Conservation (phyloP, 2,888 invertebrate genomes). For the Plebejus melissa region DNA sequence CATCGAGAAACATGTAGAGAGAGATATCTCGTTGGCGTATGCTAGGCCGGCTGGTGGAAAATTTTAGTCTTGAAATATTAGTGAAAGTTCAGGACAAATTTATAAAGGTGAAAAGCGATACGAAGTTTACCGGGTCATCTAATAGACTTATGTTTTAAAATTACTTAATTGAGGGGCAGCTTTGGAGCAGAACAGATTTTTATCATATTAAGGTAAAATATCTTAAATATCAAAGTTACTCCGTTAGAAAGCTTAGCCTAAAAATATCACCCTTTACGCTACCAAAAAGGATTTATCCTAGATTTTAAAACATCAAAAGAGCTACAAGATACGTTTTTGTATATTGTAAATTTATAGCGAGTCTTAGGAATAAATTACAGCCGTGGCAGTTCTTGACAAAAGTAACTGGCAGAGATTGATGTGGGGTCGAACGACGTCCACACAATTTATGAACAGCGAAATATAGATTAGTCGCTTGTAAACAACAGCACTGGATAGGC, state of each 20-base stretch:
- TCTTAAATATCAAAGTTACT: not conserved
- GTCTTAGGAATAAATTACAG: slow-evolving; percentile 50
- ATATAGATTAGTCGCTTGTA: slow-evolving; percentile 6
- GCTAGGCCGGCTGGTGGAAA: too few relatives aligned
- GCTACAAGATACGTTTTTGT: slow-evolving; percentile 3
- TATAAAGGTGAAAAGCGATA: too few relatives aligned
- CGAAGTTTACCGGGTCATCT: too few relatives aligned
- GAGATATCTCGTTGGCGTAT: too few relatives aligned
- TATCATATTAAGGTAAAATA: too few relatives aligned
- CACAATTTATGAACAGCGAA: slow-evolving; percentile 46
- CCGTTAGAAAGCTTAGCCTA: not conserved
- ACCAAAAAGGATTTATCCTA: not conserved
- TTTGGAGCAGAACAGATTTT: too few relatives aligned
- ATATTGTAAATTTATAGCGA: slow-evolving; percentile 20
- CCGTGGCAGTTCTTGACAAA: slow-evolving; percentile 52
- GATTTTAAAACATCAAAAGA: slow-evolving; percentile 3
- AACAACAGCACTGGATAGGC: not conserved
- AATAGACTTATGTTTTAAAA: too few relatives aligned
- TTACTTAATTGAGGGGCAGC: too few relatives aligned
- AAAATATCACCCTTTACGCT: not conserved
- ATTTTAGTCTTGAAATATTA: too few relatives aligned
- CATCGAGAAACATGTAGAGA: too few relatives aligned
- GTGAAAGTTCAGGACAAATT: too few relatives aligned
- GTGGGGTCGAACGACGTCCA: slow-evolving; percentile 52
- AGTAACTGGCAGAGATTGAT: slow-evolving; percentile 64